Conservation (phyloP, 2,797 vertebrate species). For the Typhlichthys subterraneus region DNA sequence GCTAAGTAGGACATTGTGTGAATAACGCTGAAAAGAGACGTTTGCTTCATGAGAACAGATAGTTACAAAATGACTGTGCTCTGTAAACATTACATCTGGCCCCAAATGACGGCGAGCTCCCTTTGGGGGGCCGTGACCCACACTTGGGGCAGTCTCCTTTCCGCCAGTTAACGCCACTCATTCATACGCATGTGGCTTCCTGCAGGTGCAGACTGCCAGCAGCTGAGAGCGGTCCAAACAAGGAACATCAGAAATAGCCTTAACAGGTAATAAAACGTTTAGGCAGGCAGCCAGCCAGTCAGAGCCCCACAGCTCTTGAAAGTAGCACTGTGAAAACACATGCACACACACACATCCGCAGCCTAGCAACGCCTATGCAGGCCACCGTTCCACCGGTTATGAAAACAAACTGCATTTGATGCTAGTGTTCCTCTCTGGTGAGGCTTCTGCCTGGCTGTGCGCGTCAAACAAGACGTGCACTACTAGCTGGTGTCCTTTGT, state of each 20-base stretch:
- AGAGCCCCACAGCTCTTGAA: conserved; percentile 56
- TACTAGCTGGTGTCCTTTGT: too few species aligned
- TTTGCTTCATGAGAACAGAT: too few species aligned
- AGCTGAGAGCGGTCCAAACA: conserved; percentile 68
- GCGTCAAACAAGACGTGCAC: conserved; percentile 8
- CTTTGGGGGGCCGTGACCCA: conserved; percentile 46
- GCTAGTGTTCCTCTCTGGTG: background rate
- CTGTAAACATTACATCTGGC: too few species aligned
- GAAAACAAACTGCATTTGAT: conserved; percentile 10
- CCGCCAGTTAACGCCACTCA: conserved; percentile 6
- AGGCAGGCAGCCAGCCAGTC: conserved; percentile 59
- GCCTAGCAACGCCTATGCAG: conserved; percentile 11
- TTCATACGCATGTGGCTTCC: conserved; percentile 35
- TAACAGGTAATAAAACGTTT: conserved; percentile 82
- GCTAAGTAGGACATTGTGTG: too few species aligned
- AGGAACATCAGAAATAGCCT: conserved; percentile 74
- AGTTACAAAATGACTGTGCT: too few species aligned
- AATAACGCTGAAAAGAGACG: too few species aligned
- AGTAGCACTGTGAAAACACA: conserved; percentile 68
- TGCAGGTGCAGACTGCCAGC: conserved; percentile 79
- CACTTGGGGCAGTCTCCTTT: conserved; percentile 15
- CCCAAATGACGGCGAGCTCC: too few species aligned
- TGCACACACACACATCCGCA: conserved; percentile 15
- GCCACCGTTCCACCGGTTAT: conserved; percentile 18
- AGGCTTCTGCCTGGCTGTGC: too few species aligned